Conservation (phyloP, 1,140 invertebrate genomes). For the Papilio xuthus region DNA sequence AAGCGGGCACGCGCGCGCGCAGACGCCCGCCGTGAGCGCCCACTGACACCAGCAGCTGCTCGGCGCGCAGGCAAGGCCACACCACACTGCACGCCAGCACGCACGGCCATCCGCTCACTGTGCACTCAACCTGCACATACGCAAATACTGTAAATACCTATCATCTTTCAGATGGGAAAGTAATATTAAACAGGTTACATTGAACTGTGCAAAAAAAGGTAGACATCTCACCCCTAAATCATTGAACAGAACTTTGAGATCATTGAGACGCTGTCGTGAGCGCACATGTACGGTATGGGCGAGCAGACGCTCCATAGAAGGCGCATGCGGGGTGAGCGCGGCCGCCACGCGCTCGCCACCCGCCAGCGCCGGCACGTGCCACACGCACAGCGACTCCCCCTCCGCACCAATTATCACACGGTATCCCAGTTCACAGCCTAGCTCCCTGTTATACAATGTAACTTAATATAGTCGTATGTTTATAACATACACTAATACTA, state of each 20-base stretch:
- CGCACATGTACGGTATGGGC: conserved; percentile 98
- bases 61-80: conserved; percentile 93
- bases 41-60: conserved; percentile 94
- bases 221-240: conserved; percentile 70
- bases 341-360: conserved; percentile 90
- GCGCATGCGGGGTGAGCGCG: conserved; percentile 91
- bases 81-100: conserved; percentile 94
- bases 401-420: conserved; percentile 94
- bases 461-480: neutral
- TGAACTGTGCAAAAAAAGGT: neutral
- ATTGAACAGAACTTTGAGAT: conserved; percentile 87
- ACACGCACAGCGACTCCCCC: conserved; percentile 85
- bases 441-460: conserved; percentile 82
- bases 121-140: conserved; percentile 74
- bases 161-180: too few relatives aligned
- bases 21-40: conserved; percentile 97
- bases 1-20: conserved; percentile 95
- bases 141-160: neutral
- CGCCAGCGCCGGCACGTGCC: conserved; percentile 93
- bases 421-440: conserved; percentile 93
- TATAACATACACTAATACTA: neutral
- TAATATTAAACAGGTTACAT: too few relatives aligned
- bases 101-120: conserved; percentile 90
- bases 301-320: conserved; percentile 97
- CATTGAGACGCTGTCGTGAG: conserved; percentile 89